A percentile compares a stretch with the other conserved stretches of the same genome.
Conservation (phyloP, 2,797 vertebrate species). For the Catostomus latipinnis region DNA sequence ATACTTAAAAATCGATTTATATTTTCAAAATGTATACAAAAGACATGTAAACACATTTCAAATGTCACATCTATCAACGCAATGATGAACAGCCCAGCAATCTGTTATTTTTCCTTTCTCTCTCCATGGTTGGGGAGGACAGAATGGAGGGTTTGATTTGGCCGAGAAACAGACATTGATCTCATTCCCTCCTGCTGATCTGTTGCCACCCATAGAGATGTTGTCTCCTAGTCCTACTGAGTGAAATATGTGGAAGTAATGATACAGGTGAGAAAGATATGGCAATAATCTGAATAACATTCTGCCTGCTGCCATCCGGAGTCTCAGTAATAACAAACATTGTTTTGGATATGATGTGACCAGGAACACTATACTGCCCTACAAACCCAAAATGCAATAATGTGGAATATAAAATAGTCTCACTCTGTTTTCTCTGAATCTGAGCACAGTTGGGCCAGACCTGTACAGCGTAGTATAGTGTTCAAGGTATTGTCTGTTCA, state of each 20-base stretch:
- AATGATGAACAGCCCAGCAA: not conserved
- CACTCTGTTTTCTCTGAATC: too few species aligned
- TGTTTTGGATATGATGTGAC: not conserved
- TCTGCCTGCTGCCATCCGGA: not conserved
- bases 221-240: slow-evolving; percentile 24
- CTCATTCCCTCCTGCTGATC: slow-evolving; percentile 33
- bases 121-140: slow-evolving; percentile 19
- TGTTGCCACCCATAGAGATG: slow-evolving; percentile 37
- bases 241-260: slow-evolving; percentile 11
- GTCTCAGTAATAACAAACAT: not conserved
- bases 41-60: slow-evolving; percentile 52
- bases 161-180: slow-evolving; percentile 15
- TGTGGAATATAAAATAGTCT: too few species aligned
- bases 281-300: not conserved
- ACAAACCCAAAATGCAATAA: too few species aligned
- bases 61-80: slow-evolving; percentile 19
- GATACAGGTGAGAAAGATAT: too few species aligned
- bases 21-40: slow-evolving; percentile 21
- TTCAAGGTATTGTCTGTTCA: not conserved
- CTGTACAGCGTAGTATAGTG: too few species aligned
- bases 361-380: not conserved
- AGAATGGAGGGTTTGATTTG: slow-evolving; percentile 19
- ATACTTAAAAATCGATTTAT: slow-evolving; percentile 39
- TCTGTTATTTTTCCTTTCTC: slow-evolving; percentile 17
- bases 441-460: too few species aligned